Base-by-base conservation (phyloP, 2,888 invertebrate species). In the Andrena bucephala region DNA sequence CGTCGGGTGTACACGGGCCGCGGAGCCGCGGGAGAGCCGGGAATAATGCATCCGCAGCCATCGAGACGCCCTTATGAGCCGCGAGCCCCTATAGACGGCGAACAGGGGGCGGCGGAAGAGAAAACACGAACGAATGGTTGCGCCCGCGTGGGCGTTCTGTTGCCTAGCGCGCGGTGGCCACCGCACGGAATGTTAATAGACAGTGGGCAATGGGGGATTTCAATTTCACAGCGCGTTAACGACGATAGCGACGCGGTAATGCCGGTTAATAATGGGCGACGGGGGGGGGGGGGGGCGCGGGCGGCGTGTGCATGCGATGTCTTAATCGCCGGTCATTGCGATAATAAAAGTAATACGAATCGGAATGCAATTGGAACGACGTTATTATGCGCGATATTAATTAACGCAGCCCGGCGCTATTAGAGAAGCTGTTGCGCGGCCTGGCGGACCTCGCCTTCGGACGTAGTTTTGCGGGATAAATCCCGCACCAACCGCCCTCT, bases 31-130 rank as follows among this genome's bases (percentile, higher is more conserved):
- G 48, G 71, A 76, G 77, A 77, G 79, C 8, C 24, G 13, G 66
- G 74, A 65, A 80, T 80, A 84, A 87, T 70, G 63, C 62, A 71
- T 50, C 42, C 54, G 75, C 24, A 67, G 68, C 72, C 69, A 73
- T 83, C 65, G 75, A 63, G 75, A 72, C 73, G 60, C 42, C 71
- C 75, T 79, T 87, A 87, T 87, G 77, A 81, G 79, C 48, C 48
- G 13, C 4, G n/a, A 6, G 31, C n/a, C 31, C n/a, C 13, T 16
- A 31, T 36, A 27, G 20, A n/a, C 31, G 33, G 27, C 20, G n/a
- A 42, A 42, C 42, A 4, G 0, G 10, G 60, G 31, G 3, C 59
- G 31, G 10, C 24, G 16, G 1, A n/a, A 52, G 20, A 8, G 27
- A 24, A 66, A 66, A 59, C 10, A 20, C 2, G n/a, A 13, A 20